Evolutionary conservation across 92 coral and sea anemone genomes (phyloP), one percentile per base, ranked within the genome.

Genomic region (Heteractis magnifica): DNA sequence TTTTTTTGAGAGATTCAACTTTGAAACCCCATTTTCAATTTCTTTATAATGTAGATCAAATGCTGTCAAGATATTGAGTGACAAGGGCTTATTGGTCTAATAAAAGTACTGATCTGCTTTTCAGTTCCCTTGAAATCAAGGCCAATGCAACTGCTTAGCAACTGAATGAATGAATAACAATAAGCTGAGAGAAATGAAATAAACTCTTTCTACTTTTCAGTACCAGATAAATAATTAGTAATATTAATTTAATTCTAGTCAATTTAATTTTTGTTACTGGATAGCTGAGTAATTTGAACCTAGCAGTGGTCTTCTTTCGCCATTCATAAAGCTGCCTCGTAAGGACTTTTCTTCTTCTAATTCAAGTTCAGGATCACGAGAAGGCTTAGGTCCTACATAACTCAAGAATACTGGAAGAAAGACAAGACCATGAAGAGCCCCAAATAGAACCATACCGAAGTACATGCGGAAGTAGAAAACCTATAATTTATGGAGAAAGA

Each of bases 391-490:
- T 10, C 99, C 99, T 21, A 92, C 81, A 91, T 96, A 96, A 80
- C 99, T 96, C 51, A 96, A 82, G 65, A 96, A 88, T 10, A 96
- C 99, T 6, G 99, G 99, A 19, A 96, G 93, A 82, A 96, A 96
- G 10, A 94, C 83, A 55, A 96, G 96, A 12, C 98, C 98, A 58
- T 94, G 98, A 5, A 88, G 71, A n/a, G 98, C 98, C 58, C 98
- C 98, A 65, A 95, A 87, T 65, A 94, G 62, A n/a, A 95, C 98
- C 65, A 95, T 93, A 10, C 98, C 98, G 72, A 95, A 84, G 86
- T 95, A 95, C 98, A 95, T 96, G 60, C 99, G 98, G 85, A 96
- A 94, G 85, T 96, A 96, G 90, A 96, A 96, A 53, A 96, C 98
- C 99, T 96, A 77, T 26, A 26, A 26, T 26, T 26, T 26, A 26